Evolutionary conservation across 2,797 vertebrate genomes (phyloP), one percentile per base, ranked within the genome.

Genomic region (Alfaro cultratus): DNA sequence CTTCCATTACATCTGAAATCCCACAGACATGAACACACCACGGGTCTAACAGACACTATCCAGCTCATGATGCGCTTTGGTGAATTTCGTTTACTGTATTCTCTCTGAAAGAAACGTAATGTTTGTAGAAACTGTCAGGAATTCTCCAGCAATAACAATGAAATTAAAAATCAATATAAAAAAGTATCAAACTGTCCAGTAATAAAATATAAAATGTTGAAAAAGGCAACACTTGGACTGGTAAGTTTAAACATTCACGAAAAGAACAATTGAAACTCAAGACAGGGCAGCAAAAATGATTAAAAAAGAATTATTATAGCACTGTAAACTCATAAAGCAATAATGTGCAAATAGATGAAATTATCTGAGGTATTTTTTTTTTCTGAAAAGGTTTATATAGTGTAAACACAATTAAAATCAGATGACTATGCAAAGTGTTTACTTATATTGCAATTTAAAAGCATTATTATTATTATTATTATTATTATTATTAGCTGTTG

Each of bases 11-110:
- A 68, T 23, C 34, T 8, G 31, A 49, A 49, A 77, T 21, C 41
- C 23, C 55, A 67, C 75, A 67, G 43, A 76, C 57, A 76, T 41
- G 13, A 68, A 68, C 29, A 75, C 75, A 64, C 43, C 43, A 64
- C 74, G 29, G 53, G 5, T 43, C 53, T 45, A 75, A 75, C 74
- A 6, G 23, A 43, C 26, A 57, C 12, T 15, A n/a, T 53, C 18
- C 31, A n/a, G 34, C 23, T 75, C 39, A 75, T 29, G 26, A 75
- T 43, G 36, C 16, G 10, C 21, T 75, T 12, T 31, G 55, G 55
- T 31, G 41, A 62, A 21, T 23, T 36, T 36, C 8, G 29, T 64
- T 76, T 34, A 60, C 41, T 23, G 16, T 21, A 34, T 23, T 43
- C n/a, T 60, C 15, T 29, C 36, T 41, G 8, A 11, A 29, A 26